Evolutionary conservation across 2,888 invertebrate genomes (phyloP).

Genomic region (Nasonovia ribisnigri): DNA sequence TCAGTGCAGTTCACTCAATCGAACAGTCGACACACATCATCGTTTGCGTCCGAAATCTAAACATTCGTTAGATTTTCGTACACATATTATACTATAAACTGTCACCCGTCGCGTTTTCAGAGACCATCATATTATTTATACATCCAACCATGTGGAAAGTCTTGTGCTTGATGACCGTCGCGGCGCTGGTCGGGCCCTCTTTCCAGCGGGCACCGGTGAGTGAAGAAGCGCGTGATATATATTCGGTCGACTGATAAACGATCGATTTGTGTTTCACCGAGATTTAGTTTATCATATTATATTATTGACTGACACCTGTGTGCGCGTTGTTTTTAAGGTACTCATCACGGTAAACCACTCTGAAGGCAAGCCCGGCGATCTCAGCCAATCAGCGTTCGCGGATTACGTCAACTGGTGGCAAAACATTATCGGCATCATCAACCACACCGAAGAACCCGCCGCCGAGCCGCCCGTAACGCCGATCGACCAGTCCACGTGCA

Average conservation of each 20-base stretch:
- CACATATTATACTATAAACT: neutral
- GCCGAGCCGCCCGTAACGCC: conserved; percentile 52
- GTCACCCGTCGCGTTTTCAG: neutral
- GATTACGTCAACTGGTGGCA: conserved; percentile 67
- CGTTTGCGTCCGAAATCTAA: neutral
- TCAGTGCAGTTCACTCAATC: conserved; percentile 16
- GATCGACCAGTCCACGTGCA: conserved; percentile 65
- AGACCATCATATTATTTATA: neutral
- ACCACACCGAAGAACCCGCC: conserved; percentile 56
- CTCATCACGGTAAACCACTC: neutral
- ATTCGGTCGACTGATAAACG: neutral
- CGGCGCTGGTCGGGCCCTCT: neutral
- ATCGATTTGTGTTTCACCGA: neutral
- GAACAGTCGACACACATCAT: neutral
- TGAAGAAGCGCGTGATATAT: neutral
- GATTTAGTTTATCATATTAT: neutral
- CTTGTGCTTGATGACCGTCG: neutral
- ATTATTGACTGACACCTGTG: neutral
- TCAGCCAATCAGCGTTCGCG: conserved; percentile 44
- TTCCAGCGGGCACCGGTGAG: conserved; percentile 41
- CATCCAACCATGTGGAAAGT: neutral
- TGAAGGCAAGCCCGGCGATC: conserved; percentile 6
- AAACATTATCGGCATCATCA: conserved; percentile 64
- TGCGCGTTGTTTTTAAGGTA: neutral
- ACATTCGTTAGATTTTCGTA: neutral